phyloP scores from a whole-genome alignment of 2,888 invertebrate genomes.

The Heliconius aoede region DNA sequence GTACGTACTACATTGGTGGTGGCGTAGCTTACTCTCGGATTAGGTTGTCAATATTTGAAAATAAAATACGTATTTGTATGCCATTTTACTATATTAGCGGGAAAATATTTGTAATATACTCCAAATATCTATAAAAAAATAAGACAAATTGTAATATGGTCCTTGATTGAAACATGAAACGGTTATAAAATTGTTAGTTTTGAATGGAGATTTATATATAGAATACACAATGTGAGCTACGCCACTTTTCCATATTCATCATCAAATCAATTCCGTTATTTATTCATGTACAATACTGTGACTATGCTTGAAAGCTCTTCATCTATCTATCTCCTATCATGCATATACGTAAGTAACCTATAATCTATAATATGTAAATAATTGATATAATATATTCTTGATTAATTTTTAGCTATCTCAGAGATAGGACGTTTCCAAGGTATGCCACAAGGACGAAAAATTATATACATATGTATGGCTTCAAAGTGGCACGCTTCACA shows the following conservation, averaged over 20 bases:
- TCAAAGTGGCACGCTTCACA: slow-evolving; percentile 79
- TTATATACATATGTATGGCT: slow-evolving; percentile 73
- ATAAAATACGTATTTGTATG: no score
- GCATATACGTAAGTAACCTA: slow-evolving; percentile 33
- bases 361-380: slow-evolving; percentile 35
- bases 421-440: slow-evolving; percentile 97
- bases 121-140: no score
- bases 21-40: slow-evolving; percentile 22
- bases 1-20: slow-evolving; percentile 78
- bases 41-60: no score
- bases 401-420: slow-evolving; percentile 90
- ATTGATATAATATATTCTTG: slow-evolving; percentile 59
- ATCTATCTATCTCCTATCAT: no score
- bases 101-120: no score
- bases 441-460: slow-evolving; percentile 80
- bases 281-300: slow-evolving; percentile 36
- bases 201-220: background rate
- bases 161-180: background rate
- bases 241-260: slow-evolving; percentile 27
- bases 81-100: no score
- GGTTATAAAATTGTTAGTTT: background rate
- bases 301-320: slow-evolving; percentile 45
- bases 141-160: background rate
- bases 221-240: slow-evolving; percentile 15
- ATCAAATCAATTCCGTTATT: slow-evolving; percentile 25